Percentiles rank a stretch among this genome's conserved stretches.
Evolutionary conservation across 2,797 vertebrate species (phyloP).

Genomic region (Danionella dracula): DNA sequence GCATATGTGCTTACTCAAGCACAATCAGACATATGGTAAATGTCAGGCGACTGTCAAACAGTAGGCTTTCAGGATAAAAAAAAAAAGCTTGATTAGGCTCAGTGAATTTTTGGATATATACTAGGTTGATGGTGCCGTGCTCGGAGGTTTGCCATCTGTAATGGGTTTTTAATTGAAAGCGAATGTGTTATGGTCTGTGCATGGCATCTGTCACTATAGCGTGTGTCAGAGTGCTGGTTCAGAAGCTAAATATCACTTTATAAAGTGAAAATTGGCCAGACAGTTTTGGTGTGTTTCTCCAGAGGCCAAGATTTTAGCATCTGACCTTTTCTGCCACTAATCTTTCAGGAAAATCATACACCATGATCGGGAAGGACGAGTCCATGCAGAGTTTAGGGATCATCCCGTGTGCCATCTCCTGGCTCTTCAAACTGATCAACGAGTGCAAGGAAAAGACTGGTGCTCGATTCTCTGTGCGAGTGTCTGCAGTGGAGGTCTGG

Average conservation of each 20-base stretch:
- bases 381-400: constrained; percentile 94
- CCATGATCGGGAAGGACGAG: constrained; percentile 94
- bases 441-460: constrained; percentile 96
- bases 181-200: background rate
- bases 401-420: constrained; percentile 96
- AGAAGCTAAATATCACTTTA: constrained; percentile 8
- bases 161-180: background rate
- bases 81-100: background rate
- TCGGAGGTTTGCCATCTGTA: background rate
- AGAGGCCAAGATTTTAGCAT: background rate
- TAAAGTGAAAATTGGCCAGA: constrained; percentile 18
- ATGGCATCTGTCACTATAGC: constrained; percentile 10
- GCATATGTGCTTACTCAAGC: constrained; percentile 18
- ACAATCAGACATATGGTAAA: constrained; percentile 21
- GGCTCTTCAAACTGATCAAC: constrained; percentile 96
- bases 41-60: constrained; percentile 9
- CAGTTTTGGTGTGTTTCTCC: background rate
- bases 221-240: constrained; percentile 8
- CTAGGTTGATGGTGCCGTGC: background rate
- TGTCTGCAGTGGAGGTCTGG: constrained; percentile 94
- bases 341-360: constrained; percentile 87
- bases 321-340: background rate
- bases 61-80: background rate
- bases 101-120: background rate
- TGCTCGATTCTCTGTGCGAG: constrained; percentile 91